A percentile compares a stretch with the other conserved stretches of the same genome.
Conservation (phyloP, 2,113 vertebrate genomes). For the Osmerus mordax region DNA sequence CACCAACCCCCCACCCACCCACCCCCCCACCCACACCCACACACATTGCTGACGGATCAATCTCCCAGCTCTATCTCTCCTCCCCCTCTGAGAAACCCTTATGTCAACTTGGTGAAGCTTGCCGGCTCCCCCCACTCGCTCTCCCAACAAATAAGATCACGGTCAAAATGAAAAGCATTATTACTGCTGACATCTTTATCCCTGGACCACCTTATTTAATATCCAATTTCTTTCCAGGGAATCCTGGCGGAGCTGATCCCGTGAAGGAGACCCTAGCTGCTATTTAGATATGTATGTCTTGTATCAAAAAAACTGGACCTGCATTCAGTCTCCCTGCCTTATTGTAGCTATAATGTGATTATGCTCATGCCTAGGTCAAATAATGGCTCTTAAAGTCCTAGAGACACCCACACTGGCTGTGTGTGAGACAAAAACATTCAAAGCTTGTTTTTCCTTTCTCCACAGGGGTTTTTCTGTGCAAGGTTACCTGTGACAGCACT, state of each 20-base stretch:
- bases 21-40: too few species aligned
- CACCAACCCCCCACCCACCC: too few species aligned
- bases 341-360: constrained; percentile 28
- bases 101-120: constrained; percentile 47
- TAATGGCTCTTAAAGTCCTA: constrained; percentile 19
- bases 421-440: not conserved
- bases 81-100: constrained; percentile 33
- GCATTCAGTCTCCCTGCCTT: constrained; percentile 39
- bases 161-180: constrained; percentile 65
- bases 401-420: not conserved
- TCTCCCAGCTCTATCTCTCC: constrained; percentile 24
- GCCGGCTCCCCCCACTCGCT: constrained; percentile 33
- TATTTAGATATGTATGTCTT: constrained; percentile 56
- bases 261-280: constrained; percentile 45
- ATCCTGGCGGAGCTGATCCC: constrained; percentile 56
- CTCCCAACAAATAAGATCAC: constrained; percentile 62
- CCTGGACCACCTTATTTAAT: constrained; percentile 60
- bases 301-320: constrained; percentile 37
- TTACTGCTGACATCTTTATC: constrained; percentile 67
- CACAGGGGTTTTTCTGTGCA: not conserved
- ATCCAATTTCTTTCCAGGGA: constrained; percentile 56
- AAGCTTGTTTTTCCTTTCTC: not conserved
- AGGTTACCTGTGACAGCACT: too few species aligned
- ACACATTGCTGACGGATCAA: constrained; percentile 53
- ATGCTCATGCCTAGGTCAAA: constrained; percentile 41